phyloP scores from a whole-genome alignment of 1,140 invertebrate species.

The Paraescarpia echinospica region DNA sequence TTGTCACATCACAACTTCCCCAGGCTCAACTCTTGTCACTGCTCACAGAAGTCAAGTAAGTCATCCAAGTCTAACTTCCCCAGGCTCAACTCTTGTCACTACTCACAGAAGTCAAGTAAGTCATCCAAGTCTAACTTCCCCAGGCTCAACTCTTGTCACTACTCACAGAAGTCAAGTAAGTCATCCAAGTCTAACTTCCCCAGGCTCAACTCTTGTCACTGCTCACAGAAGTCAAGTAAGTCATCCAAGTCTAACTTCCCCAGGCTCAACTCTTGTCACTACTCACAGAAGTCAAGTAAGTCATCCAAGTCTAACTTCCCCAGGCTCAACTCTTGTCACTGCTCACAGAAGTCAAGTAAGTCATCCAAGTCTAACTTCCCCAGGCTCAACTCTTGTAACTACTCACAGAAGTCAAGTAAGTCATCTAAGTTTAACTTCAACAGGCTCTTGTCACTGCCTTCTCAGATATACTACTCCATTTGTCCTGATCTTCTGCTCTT shows the following conservation, averaged over 20 bases:
- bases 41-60: conserved; percentile 43
- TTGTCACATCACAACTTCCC: conserved; percentile 45
- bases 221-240: conserved; percentile 43
- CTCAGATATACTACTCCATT: no score
- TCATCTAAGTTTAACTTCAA: not conserved
- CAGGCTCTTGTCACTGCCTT: no score
- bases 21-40: conserved; percentile 44
- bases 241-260: not conserved
- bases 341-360: no score
- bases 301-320: not conserved
- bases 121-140: not conserved
- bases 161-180: conserved; percentile 44
- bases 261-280: conserved; percentile 28
- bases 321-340: conserved; percentile 29
- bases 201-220: conserved; percentile 43
- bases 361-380: conserved; percentile 44
- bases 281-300: conserved; percentile 15
- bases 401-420: conserved; percentile 43
- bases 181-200: not conserved
- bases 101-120: conserved; percentile 44
- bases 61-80: not conserved
- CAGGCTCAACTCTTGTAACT: conserved; percentile 44
- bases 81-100: conserved; percentile 44
- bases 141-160: conserved; percentile 43
- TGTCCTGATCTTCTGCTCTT: no score